Percentiles rank a stretch among this genome's conserved stretches.
phyloP scores from a whole-genome alignment of 2,797 vertebrate species.

The Melanogrammus aeglefinus region DNA sequence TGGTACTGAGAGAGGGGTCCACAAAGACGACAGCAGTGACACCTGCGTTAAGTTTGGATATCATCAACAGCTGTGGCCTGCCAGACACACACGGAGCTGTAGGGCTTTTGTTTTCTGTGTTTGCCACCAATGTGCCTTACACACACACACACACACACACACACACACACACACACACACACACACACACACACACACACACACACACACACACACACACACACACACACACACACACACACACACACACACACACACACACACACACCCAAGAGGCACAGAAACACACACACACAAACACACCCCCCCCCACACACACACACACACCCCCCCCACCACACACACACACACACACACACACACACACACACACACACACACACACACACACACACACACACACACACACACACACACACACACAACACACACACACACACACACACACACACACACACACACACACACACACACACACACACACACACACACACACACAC shows the following conservation, averaged over 20 bases:
- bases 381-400: background rate
- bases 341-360: background rate
- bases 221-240: slow-evolving; percentile 1
- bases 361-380: background rate
- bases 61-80: slow-evolving; percentile 60
- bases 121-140: slow-evolving; percentile 57
- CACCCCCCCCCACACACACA: background rate
- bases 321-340: background rate
- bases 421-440: background rate
- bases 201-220: background rate
- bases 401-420: background rate
- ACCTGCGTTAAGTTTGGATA: slow-evolving; percentile 61
- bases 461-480: background rate
- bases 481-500: background rate
- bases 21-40: slow-evolving; percentile 49
- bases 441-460: background rate
- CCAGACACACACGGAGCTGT: slow-evolving; percentile 50
- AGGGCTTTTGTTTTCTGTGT: slow-evolving; percentile 70
- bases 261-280: background rate
- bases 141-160: background rate
- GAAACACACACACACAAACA: background rate
- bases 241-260: background rate
- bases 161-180: background rate
- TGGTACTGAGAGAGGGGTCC: slow-evolving; percentile 35
- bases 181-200: background rate